Conservation (phyloP, 2,797 vertebrate species). For the Phoebastria nigripes region DNA sequence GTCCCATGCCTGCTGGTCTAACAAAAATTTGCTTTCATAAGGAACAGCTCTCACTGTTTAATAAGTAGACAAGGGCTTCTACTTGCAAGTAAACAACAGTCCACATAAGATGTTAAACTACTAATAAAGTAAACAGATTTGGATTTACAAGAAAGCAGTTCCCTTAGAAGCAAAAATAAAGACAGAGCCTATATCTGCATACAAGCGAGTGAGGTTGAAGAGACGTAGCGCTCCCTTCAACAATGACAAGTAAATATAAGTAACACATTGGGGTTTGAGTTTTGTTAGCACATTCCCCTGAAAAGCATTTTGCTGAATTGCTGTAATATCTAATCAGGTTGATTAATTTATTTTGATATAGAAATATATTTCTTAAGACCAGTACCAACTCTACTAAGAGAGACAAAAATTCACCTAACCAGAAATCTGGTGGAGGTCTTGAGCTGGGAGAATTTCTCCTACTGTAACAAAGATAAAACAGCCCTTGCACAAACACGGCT, state of each 20-base stretch:
- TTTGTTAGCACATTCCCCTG: background rate
- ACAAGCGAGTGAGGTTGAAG: background rate
- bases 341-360: background rate
- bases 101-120: background rate
- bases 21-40: background rate
- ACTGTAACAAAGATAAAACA: background rate
- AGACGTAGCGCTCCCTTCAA: background rate
- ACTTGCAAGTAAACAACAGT: background rate
- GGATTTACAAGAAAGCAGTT: background rate
- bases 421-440: background rate
- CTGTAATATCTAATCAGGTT: background rate
- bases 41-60: background rate
- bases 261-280: background rate
- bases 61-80: background rate
- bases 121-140: background rate
- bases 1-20: background rate
- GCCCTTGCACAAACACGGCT: background rate
- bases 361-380: background rate
- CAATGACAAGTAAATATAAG: background rate
- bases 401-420: background rate
- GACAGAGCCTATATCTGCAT: background rate
- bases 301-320: background rate
- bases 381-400: background rate
- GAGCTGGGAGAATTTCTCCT: background rate
- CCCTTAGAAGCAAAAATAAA: background rate